Percentiles rank a stretch among this genome's conserved stretches.
phyloP scores from a whole-genome alignment of 2,888 invertebrate genomes.

The Galerucella nymphaeae region DNA sequence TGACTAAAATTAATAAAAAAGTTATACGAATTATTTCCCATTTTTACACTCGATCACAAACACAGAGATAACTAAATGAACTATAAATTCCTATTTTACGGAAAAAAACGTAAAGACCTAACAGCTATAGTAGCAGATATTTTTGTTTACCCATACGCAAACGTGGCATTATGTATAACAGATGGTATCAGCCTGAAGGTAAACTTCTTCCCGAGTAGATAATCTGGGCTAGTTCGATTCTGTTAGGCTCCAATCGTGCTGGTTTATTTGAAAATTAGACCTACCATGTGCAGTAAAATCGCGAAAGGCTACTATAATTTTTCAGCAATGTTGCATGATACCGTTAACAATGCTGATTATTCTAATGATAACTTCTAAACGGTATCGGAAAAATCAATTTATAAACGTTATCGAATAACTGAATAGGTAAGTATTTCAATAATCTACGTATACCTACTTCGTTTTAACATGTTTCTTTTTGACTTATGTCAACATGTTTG shows the following conservation, averaged over 20 bases:
- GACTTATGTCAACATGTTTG: too few species aligned
- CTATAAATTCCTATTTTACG: neutral
- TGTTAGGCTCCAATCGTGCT: slow-evolving; percentile 16
- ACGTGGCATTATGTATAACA: neutral
- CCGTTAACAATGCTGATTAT: slow-evolving; percentile 19
- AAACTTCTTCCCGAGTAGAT: neutral
- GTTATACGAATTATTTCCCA: neutral
- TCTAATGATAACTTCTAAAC: slow-evolving; percentile 19
- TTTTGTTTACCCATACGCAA: neutral
- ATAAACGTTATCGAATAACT: neutral
- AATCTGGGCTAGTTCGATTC: slow-evolving; percentile 10
- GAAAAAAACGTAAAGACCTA: neutral
- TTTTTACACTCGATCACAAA: neutral
- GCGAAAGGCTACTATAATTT: slow-evolving; percentile 20
- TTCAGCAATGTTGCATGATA: slow-evolving; percentile 23
- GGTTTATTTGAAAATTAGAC: slow-evolving; percentile 19
- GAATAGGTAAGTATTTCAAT: neutral
- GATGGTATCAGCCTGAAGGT: neutral
- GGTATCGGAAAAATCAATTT: slow-evolving; percentile 19
- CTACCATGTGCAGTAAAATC: slow-evolving; percentile 21
- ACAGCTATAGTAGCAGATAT: neutral
- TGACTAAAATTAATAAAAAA: neutral
- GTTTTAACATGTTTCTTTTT: too few species aligned
- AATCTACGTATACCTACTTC: neutral
- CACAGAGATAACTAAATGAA: neutral